phyloP scores from a whole-genome alignment of 2,113 vertebrate species.

The Delphinus delphis region DNA sequence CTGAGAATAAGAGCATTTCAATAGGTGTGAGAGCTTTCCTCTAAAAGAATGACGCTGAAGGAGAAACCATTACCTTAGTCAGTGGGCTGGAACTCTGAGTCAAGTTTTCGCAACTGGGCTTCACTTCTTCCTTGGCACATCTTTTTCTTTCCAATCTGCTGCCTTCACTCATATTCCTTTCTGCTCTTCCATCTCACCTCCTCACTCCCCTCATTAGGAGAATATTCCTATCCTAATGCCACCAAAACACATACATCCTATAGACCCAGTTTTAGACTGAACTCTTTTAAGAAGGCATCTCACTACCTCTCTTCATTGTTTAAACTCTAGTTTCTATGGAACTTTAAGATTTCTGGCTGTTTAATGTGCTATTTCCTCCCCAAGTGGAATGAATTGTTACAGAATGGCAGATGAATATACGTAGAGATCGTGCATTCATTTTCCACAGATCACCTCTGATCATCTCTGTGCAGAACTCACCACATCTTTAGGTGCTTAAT shows the following conservation, averaged over 20 bases:
- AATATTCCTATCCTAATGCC: not conserved
- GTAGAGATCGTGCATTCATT: not conserved
- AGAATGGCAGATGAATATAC: not conserved
- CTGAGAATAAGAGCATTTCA: not conserved
- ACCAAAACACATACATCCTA: not conserved
- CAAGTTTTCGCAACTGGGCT: not conserved
- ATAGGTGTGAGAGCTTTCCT: not conserved
- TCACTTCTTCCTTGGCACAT: not conserved
- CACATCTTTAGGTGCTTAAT: not conserved
- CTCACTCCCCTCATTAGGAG: not conserved
- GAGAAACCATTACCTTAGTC: not conserved
- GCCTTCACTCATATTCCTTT: not conserved
- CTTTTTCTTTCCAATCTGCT: not conserved
- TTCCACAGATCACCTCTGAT: not conserved
- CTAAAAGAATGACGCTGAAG: not conserved
- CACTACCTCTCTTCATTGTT: not conserved
- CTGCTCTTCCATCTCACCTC: not conserved
- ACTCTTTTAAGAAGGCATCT: not conserved
- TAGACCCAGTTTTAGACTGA: not conserved
- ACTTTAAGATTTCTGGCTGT: not conserved
- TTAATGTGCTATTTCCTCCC: not conserved
- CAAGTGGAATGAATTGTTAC: not conserved
- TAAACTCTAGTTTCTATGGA: not conserved
- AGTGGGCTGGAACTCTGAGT: not conserved
- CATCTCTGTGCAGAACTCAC: not conserved